Percentiles rank a stretch among this genome's conserved stretches.
Conservation (phyloP, 2,113 vertebrate genomes). For the Anolis carolinensis region DNA sequence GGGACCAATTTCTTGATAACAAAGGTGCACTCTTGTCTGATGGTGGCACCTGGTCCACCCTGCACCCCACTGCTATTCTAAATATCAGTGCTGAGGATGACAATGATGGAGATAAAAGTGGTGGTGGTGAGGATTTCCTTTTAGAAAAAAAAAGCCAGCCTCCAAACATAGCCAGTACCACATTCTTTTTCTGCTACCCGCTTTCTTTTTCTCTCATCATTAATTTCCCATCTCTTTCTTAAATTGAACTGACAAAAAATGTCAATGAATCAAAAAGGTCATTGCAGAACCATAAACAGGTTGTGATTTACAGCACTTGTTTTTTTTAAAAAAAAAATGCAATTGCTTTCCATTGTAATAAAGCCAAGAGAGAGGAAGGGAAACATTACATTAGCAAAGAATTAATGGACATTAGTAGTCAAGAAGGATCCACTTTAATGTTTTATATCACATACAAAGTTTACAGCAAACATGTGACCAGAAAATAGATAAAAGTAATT, state of each 20-base stretch:
- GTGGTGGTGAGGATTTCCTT: too few species aligned
- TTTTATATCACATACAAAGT: conserved; percentile 16
- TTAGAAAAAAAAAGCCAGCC: too few species aligned
- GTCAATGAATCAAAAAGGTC: not conserved
- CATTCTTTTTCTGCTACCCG: too few species aligned
- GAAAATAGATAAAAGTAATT: conserved; percentile 30
- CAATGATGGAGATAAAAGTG: too few species aligned
- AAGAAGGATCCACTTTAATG: conserved; percentile 14
- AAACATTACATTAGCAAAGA: conserved; percentile 19
- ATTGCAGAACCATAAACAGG: conserved; percentile 3
- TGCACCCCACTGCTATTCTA: not conserved
- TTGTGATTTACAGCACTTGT: conserved; percentile 7
- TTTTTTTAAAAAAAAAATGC: not conserved
- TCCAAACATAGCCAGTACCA: too few species aligned
- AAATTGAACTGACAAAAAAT: not conserved
- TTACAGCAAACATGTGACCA: conserved; percentile 18
- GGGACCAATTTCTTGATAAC: too few species aligned
- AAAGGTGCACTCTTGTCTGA: too few species aligned
- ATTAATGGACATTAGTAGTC: conserved; percentile 22
- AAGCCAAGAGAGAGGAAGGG: not conserved
- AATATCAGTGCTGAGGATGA: too few species aligned
- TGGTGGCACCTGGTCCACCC: too few species aligned
- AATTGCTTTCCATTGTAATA: conserved; percentile 2
- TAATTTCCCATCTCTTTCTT: not conserved
- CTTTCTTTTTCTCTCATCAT: too few species aligned